Evolutionary conservation across 2,113 vertebrate species (phyloP).

Genomic region (Lepus americanus): DNA sequence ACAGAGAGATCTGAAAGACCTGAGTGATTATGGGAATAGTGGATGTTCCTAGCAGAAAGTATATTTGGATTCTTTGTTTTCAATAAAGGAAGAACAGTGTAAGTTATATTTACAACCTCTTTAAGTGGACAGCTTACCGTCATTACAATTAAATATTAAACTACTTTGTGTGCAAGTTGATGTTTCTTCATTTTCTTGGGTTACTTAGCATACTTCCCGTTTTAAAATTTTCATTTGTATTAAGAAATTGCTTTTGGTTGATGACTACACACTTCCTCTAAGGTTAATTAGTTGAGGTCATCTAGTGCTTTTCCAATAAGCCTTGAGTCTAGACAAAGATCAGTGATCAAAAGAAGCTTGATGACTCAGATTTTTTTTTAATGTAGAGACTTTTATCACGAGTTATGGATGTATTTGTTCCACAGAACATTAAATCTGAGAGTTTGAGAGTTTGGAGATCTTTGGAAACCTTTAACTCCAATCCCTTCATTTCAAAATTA

Average conservation of each 20-base stretch:
- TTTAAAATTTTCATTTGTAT: slow-evolving; percentile 48
- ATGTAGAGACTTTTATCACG: slow-evolving; percentile 36
- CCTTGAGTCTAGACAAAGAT: slow-evolving; percentile 53
- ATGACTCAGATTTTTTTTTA: slow-evolving; percentile 4
- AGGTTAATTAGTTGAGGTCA: slow-evolving; percentile 63
- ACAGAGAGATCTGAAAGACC: background rate
- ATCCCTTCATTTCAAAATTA: slow-evolving; percentile 26
- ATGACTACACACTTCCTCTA: slow-evolving; percentile 30
- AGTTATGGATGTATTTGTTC: slow-evolving; percentile 62
- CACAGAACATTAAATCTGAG: slow-evolving; percentile 61
- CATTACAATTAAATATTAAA: slow-evolving; percentile 55
- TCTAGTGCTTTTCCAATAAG: slow-evolving; percentile 42
- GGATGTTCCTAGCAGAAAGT: background rate
- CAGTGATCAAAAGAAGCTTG: slow-evolving; percentile 61
- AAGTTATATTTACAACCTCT: slow-evolving; percentile 48
- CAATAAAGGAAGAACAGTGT: slow-evolving; percentile 11
- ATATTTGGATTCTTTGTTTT: slow-evolving; percentile 59
- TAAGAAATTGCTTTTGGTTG: slow-evolving; percentile 51
- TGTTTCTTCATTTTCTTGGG: slow-evolving; percentile 58
- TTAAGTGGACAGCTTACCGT: background rate
- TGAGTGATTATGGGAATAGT: background rate
- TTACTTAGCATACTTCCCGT: background rate
- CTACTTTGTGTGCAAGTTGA: slow-evolving; percentile 40
- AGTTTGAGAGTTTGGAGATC: slow-evolving; percentile 49
- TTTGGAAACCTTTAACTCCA: slow-evolving; percentile 49